A percentile compares a stretch with the other conserved stretches of the same genome.
phyloP scores from a whole-genome alignment of 2,797 vertebrate species.

The Diglossa cyanea region DNA sequence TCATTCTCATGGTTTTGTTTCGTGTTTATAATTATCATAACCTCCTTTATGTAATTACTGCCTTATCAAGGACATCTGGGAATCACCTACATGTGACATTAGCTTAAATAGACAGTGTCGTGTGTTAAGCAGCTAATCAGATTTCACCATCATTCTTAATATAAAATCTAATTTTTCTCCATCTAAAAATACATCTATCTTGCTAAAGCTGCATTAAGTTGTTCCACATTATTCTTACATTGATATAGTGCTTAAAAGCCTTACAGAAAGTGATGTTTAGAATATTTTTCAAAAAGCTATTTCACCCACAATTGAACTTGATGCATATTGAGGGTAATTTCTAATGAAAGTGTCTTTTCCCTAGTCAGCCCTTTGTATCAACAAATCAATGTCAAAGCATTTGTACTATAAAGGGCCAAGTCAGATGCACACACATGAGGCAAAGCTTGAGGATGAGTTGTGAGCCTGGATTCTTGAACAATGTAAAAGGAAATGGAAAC shows the following conservation, averaged over 20 bases:
- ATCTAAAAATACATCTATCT: background rate
- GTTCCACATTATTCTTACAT: background rate
- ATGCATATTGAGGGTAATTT: background rate
- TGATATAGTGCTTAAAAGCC: background rate
- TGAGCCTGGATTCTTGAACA: slow-evolving; percentile 44
- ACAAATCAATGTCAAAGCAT: slow-evolving; percentile 25
- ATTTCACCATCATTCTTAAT: slow-evolving; percentile 11
- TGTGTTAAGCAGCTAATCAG: slow-evolving; percentile 1
- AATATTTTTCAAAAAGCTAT: background rate
- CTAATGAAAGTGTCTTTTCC: slow-evolving; percentile 24
- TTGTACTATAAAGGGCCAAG: background rate
- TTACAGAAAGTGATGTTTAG: background rate
- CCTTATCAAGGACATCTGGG: background rate
- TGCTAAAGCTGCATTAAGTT: background rate
- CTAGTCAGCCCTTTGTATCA: background rate
- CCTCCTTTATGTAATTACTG: background rate
- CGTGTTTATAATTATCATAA: slow-evolving; percentile 13
- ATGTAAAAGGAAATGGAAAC: slow-evolving; percentile 69
- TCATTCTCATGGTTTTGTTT: background rate
- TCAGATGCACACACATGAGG: background rate
- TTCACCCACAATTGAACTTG: slow-evolving; percentile 29
- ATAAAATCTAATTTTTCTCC: background rate
- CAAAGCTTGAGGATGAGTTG: background rate
- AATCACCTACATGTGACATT: background rate
- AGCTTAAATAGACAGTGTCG: background rate